A percentile compares a stretch with the other conserved stretches of the same genome.
These are phyloP conservation scores for Psittacula cyanocephala DNA, from an alignment of 2,113 vertebrate genomes.

Conservation along the genomic window DNA sequence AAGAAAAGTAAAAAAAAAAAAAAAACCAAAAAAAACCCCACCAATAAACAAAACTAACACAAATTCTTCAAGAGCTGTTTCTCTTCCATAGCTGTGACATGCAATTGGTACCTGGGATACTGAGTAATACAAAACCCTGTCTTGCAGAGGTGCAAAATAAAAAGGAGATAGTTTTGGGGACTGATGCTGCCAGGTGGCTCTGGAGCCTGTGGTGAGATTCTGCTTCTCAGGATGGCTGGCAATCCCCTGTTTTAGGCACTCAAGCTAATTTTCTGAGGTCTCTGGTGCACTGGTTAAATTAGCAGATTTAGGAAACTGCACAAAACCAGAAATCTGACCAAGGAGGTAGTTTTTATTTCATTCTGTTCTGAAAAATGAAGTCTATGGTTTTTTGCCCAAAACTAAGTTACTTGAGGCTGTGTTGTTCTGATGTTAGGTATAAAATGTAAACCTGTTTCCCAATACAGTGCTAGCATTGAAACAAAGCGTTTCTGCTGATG, in stretches of 20 bases:
- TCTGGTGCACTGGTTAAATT: background rate
- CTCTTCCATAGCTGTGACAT: background rate
- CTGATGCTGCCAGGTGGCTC: background rate
- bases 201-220: background rate
- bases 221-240: background rate
- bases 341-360: background rate
- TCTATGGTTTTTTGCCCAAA: rapidly evolving
- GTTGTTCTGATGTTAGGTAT: background rate
- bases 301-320: background rate
- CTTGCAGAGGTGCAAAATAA: background rate
- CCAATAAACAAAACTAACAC: background rate
- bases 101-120: background rate
- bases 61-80: background rate
- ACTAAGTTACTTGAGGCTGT: background rate
- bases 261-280: background rate
- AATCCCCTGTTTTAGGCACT: background rate
- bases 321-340: background rate
- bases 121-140: background rate
- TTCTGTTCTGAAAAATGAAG: background rate
- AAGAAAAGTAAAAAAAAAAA: background rate
- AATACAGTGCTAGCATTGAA: rapidly evolving
- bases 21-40: too few relatives aligned
- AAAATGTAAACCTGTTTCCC: background rate
- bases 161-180: background rate
- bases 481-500: background rate